Base-by-base conservation (phyloP, 1,140 invertebrate genomes). In the Aphelenchoides fujianensis region DNA sequence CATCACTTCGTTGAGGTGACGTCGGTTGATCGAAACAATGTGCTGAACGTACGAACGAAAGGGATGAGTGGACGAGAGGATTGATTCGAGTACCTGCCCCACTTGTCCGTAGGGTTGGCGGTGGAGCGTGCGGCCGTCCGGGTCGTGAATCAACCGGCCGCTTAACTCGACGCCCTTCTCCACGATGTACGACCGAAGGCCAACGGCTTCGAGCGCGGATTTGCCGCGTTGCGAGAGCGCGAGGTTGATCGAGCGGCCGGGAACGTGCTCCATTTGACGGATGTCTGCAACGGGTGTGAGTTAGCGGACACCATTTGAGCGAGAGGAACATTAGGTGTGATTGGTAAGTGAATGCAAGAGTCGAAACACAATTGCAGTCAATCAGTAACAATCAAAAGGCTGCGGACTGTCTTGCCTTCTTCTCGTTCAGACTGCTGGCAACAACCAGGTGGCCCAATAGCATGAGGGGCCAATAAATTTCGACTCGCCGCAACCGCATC, bases 211-310 rank as follows among this genome's bases (percentile, higher is more conserved):
- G 27, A 98, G 85, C 0, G 94, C 93, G 31, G 89, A 88, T 53
- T 92, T 88, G 0, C 93, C 95, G 5, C 96, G 87, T 67, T 89
- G 86, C 0, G 94, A 97, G 52, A 98, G 81, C 0, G 95, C 93
- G 70, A 98, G 86, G 85, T 98, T 97, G 70, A 98, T 98, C 68
- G 93, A 95, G 67, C 92, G 88, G 0, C 92, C 92, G 30, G 86
- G 82, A 1, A 86, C 86, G 71, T 88, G 72, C 87, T 89, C 87
- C 72, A 84, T 80, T 16, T 82, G 80, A 23, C 90, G 85, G 67
- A 90, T 89, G 85, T 91, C 90, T 90, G 72, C 31, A 84, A 57
- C 1, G 67, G 12, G 69, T 12, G 32, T 34, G 53, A 9, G 2
- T 3, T 62, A 7, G 35, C 59, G 63, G 2, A 57, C 23, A 34